Base-by-base conservation (phyloP, 2,888 invertebrate species). In the Rhynchonema sp. region DNA sequence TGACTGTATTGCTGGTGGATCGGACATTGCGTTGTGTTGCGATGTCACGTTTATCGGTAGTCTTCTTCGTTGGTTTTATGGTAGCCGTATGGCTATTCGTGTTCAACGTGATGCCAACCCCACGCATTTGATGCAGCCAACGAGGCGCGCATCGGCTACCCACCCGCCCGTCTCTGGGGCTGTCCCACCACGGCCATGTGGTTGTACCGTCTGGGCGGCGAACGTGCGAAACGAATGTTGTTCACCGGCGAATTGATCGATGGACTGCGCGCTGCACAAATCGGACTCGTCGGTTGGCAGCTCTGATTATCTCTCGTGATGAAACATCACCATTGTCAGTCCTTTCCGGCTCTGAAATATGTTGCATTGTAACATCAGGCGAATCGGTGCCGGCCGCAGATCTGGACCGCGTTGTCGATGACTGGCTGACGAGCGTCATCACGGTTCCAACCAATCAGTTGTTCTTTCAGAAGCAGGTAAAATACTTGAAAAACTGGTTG, bases 131-230 rank as follows among this genome's bases (percentile, higher is more conserved):
- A 13, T 38, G 6, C 38, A 38, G 60, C 64, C 3, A 64, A 66
- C 13, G 63, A 66, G n/a, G 65, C 66, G 2, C 59, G 38, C 3
- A 67, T 66, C 25, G 66, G 66, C 1, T 66, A 67, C 30, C 66
- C 66, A 25, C 66, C 66, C 9, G 60, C 64, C 2, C 46, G 65
- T 25, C 61, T 66, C 13, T 67, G 66, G 66, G 66, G 66, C 46
- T 66, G 66, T 58, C 66, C 66, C n/a, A 66, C 66, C 6, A 62
- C 64, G 30, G 53, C 59, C 3, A 52, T 60, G 60, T 60, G 59
- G 59, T 27, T 17, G n/a, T 60, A 61, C 55, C 49, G 57, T 57
- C 57, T 66, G 17, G 65, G 66, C 22, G 26, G 63, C n/a, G 66
- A 66, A 55, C 30, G 61, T 27, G 66, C 66, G 2, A 66, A 66